A percentile compares a stretch with the other conserved stretches of the same genome.
These are phyloP conservation scores for Pterocles burchelli DNA, from an alignment of 2,113 vertebrate genomes.

Conservation along the genomic window DNA sequence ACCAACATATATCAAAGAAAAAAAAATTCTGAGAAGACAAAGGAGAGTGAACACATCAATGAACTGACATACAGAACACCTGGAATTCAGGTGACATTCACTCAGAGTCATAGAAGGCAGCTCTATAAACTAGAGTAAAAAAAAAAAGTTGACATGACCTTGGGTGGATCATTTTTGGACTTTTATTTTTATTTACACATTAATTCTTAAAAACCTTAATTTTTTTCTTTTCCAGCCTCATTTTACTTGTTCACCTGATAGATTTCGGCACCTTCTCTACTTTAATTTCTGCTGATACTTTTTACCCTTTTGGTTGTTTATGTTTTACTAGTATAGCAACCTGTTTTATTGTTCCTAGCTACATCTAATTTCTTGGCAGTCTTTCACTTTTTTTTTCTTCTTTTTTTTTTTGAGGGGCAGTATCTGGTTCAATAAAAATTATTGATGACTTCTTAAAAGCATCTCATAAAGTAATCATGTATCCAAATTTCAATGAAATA, in stretches of 20 bases:
- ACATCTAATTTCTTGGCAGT: background rate
- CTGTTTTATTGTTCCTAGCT: background rate
- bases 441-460: background rate
- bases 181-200: background rate
- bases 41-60: background rate
- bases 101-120: background rate
- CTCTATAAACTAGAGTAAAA: background rate
- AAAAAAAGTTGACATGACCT: background rate
- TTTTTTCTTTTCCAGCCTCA: background rate
- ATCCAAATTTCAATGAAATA: background rate
- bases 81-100: background rate
- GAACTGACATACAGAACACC: background rate
- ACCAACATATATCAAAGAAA: background rate
- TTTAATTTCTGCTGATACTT: background rate
- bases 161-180: background rate
- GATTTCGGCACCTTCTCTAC: background rate
- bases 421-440: background rate
- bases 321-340: background rate
- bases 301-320: background rate
- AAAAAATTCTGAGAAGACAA: background rate
- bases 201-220: background rate
- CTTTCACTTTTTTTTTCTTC: background rate
- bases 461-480: background rate
- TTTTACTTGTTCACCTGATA: background rate
- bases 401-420: fast-evolving